These are phyloP conservation scores for Eubucco bourcierii DNA, from an alignment of 2,113 vertebrate genomes.

Conservation along the genomic window DNA sequence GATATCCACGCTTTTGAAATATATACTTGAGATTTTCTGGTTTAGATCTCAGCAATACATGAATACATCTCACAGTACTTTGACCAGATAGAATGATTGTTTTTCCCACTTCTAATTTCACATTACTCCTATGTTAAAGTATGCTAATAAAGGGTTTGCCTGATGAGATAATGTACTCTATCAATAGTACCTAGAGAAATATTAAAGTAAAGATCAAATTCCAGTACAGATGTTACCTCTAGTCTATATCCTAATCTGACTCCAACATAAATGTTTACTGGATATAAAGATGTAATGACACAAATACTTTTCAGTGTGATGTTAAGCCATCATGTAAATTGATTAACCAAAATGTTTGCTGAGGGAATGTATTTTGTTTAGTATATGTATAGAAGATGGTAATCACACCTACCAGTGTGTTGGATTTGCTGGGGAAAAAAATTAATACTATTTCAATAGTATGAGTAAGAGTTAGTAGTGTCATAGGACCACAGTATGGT, in stretches of 20 bases:
- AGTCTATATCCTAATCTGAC: neutral
- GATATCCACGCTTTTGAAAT: neutral
- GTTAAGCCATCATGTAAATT: neutral
- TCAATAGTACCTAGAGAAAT: neutral
- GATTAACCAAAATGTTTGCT: neutral
- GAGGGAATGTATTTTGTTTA: neutral
- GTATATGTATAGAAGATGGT: neutral
- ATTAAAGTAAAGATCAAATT: slow-evolving; percentile 2
- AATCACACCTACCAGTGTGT: neutral
- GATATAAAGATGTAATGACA: neutral
- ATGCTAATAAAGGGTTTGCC: neutral
- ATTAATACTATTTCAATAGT: neutral
- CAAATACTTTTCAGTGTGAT: neutral
- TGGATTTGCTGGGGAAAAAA: neutral
- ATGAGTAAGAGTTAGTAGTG: neutral
- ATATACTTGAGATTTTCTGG: neutral
- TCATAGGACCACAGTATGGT: too few species aligned
- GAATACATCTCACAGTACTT: neutral
- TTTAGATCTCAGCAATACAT: neutral
- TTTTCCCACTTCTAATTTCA: neutral
- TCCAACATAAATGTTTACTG: slow-evolving; percentile 5
- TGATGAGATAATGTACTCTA: slow-evolving; percentile 11
- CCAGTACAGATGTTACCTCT: slow-evolving; percentile 5
- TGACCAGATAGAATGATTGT: neutral
- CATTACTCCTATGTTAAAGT: neutral